Percentiles rank a stretch among this genome's conserved stretches.
Conservation (phyloP, 1,140 invertebrate species). For the Fopius arisanus region DNA sequence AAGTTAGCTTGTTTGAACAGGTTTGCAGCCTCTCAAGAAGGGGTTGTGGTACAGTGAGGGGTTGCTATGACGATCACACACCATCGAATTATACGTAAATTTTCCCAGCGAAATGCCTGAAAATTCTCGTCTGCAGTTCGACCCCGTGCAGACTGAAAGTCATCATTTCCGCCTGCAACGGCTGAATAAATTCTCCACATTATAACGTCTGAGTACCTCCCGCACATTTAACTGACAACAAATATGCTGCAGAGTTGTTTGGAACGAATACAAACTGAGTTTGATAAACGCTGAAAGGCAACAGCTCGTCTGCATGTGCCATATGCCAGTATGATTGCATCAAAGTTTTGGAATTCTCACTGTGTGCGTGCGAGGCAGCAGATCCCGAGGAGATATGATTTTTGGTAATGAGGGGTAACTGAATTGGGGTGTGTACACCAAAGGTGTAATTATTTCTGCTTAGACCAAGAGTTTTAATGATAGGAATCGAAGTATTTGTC, state of each 20-base stretch:
- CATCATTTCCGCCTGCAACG: background rate
- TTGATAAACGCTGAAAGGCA: background rate
- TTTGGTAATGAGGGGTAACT: background rate
- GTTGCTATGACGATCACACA: slow-evolving; percentile 65
- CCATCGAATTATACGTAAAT: slow-evolving; percentile 64
- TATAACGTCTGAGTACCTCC: background rate
- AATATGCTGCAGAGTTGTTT: slow-evolving; percentile 14
- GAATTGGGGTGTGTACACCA: background rate
- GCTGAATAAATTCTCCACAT: background rate
- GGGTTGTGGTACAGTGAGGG: slow-evolving; percentile 44
- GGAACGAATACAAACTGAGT: background rate
- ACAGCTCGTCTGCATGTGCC: background rate
- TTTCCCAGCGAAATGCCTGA: slow-evolving; percentile 18
- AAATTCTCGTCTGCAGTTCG: background rate
- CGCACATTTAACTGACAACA: background rate
- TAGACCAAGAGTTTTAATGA: background rate
- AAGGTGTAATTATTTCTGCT: background rate
- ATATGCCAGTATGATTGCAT: background rate
- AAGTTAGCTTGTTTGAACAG: slow-evolving; percentile 62
- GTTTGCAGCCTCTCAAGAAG: slow-evolving; percentile 54
- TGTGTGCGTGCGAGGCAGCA: background rate
- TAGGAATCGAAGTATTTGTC: background rate
- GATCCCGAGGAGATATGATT: background rate
- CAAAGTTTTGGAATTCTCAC: background rate
- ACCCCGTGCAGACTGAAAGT: background rate